Evolutionary conservation across 1,140 invertebrate genomes (phyloP), one percentile per base, ranked within the genome.

Genomic region (Cylas formicarius): DNA sequence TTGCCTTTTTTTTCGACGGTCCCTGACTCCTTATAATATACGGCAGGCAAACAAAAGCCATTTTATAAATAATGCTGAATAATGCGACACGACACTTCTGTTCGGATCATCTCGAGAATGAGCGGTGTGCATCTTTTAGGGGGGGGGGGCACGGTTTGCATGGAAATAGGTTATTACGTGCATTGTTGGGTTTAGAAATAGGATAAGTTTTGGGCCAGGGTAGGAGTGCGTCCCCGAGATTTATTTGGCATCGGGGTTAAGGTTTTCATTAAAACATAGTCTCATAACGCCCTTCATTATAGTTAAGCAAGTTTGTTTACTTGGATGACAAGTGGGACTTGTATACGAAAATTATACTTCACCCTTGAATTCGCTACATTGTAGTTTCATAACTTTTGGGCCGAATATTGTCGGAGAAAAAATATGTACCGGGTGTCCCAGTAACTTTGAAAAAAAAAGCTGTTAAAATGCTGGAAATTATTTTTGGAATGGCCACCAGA

Each of bases 111-210:
- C 18, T 2, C 29, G 9, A 32, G n/a, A 32, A 32, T 43, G 35
- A 46, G 35, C n/a, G n/a, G 19, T 20, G 26, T 50, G 44, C 44
- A 48, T 47, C 44, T 48, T 48, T 41, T 50, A 50, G 48, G 22
- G n/a, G n/a, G n/a, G n/a, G n/a, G n/a, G n/a, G n/a, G 40, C 31
- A 34, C 31, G 44, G 46, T 52, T 44, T 24, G 45, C 45, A 44
- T 52, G 41, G 46, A 48, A 52, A 52, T 48, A 33, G 45, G 17
- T 18, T 34, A 48, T 48, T 48, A 48, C 37, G 29, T 24, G 45
- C 31, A 40, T 23, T 33, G 37, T 41, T 41, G 26, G 9, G 16
- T 34, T 34, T n/a, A 4, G 21, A 34, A 10, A 34, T 37, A 20
- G 22, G 35, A 20, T 37, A 23, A 37, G 8, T 37, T 14, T 37